Evolutionary conservation across 37 sponge, comb jelly and placozoan genomes (phyloP).

Genomic region (Eunapius fragilis): DNA sequence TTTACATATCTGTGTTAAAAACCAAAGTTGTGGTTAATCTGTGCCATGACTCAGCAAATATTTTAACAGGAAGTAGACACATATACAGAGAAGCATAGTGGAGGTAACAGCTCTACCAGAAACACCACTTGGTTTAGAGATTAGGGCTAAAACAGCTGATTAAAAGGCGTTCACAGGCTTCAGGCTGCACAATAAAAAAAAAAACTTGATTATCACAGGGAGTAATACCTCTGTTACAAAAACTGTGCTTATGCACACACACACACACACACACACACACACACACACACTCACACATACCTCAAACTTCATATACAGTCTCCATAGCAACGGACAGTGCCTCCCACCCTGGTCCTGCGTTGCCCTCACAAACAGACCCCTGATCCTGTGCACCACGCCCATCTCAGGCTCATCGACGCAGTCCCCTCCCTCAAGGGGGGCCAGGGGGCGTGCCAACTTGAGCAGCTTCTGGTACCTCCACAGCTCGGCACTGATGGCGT

Average conservation of each 20-base stretch:
- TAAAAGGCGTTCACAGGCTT: too few relatives aligned
- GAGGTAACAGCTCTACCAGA: too few relatives aligned
- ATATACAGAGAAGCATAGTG: too few relatives aligned
- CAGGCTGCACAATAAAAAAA: too few relatives aligned
- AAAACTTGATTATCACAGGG: too few relatives aligned
- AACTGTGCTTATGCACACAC: neutral
- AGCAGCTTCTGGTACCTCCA: slow-evolving; percentile 26
- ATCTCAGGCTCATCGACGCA: slow-evolving; percentile 16
- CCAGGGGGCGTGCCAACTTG: neutral
- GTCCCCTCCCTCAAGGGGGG: slow-evolving; percentile 5
- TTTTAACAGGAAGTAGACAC: too few relatives aligned
- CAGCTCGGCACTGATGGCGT: slow-evolving; percentile 50
- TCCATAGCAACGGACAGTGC: slow-evolving; percentile 79
- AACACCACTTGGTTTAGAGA: too few relatives aligned
- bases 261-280: slow-evolving; percentile 1
- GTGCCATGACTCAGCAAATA: too few relatives aligned
- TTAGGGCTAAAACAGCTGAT: too few relatives aligned
- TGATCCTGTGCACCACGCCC: slow-evolving; percentile 58
- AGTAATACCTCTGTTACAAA: too few relatives aligned
- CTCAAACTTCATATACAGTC: slow-evolving; percentile 71
- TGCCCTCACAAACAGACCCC: slow-evolving; percentile 62
- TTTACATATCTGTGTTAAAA: too few relatives aligned
- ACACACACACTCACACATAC: slow-evolving; percentile 35
- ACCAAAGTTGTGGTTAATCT: too few relatives aligned
- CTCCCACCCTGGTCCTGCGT: slow-evolving; percentile 17